phyloP scores from a whole-genome alignment of 2,797 vertebrate species.

The Xenops minutus region DNA sequence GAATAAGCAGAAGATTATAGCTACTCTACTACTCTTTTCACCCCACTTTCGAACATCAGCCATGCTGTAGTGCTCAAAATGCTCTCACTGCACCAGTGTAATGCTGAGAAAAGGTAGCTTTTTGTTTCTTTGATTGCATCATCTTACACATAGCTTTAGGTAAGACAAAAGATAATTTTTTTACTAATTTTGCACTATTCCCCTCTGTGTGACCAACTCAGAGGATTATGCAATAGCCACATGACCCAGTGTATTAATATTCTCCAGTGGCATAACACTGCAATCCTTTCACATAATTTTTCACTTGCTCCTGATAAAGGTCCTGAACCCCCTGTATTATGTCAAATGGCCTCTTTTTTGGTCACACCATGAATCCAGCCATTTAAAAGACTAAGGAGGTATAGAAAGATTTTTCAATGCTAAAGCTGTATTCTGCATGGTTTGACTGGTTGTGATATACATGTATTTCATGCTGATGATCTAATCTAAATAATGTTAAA shows the following conservation, averaged over 20 bases:
- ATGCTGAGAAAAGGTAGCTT: neutral
- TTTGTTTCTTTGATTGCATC: neutral
- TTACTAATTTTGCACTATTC: neutral
- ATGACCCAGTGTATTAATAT: too few species aligned
- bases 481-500: conserved; percentile 6
- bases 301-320: neutral
- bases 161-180: neutral
- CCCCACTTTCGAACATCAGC: neutral
- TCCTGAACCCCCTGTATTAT: neutral
- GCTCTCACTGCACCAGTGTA: neutral
- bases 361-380: neutral
- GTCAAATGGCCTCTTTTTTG: neutral
- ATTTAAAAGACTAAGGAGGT: neutral
- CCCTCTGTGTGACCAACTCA: neutral
- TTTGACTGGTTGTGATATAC: neutral
- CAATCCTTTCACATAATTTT: neutral
- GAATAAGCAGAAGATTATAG: neutral
- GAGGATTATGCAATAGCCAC: neutral
- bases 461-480: neutral
- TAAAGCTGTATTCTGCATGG: neutral
- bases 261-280: neutral
- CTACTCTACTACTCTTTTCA: neutral
- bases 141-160: neutral
- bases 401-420: neutral
- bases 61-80: neutral